Conservation (phyloP, 2,888 invertebrate species). For the Latrodectus hesperus region DNA sequence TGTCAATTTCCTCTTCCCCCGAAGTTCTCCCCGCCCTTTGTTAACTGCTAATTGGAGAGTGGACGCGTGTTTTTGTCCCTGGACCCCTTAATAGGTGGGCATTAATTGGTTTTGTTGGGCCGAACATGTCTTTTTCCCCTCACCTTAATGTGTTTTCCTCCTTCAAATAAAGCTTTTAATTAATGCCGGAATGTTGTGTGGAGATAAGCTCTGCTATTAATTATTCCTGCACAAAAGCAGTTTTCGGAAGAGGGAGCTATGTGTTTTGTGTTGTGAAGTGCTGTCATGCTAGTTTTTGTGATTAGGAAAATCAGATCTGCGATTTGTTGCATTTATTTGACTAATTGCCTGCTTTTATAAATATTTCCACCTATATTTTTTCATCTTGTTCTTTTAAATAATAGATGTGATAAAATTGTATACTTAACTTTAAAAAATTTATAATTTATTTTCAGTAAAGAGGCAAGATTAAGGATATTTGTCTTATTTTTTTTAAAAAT, state of each 20-base stretch:
- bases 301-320: too few species aligned
- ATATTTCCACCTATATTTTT: too few species aligned
- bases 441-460: too few species aligned
- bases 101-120: slow-evolving; percentile 60
- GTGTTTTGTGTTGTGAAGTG: neutral
- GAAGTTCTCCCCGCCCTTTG: slow-evolving; percentile 21
- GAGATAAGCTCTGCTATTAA: slow-evolving; percentile 49
- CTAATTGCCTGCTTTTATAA: too few species aligned
- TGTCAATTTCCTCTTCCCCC: slow-evolving; percentile 39
- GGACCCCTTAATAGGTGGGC: slow-evolving; percentile 47
- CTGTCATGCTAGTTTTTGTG: slow-evolving; percentile 1
- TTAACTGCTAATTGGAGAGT: slow-evolving; percentile 51
- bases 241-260: neutral
- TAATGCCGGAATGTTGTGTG: slow-evolving; percentile 47
- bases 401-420: too few species aligned
- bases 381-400: too few species aligned
- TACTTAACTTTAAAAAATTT: too few species aligned
- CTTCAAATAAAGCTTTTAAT: slow-evolving; percentile 54
- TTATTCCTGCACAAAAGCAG: slow-evolving; percentile 11
- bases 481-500: too few species aligned
- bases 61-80: slow-evolving; percentile 37
- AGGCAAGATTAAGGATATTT: too few species aligned
- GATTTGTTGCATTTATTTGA: too few species aligned
- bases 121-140: slow-evolving; percentile 12
- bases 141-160: slow-evolving; percentile 11